A percentile compares a stretch with the other conserved stretches of the same genome.
phyloP scores from a whole-genome alignment of 2,888 invertebrate species.

The Deilephila porcellus region DNA sequence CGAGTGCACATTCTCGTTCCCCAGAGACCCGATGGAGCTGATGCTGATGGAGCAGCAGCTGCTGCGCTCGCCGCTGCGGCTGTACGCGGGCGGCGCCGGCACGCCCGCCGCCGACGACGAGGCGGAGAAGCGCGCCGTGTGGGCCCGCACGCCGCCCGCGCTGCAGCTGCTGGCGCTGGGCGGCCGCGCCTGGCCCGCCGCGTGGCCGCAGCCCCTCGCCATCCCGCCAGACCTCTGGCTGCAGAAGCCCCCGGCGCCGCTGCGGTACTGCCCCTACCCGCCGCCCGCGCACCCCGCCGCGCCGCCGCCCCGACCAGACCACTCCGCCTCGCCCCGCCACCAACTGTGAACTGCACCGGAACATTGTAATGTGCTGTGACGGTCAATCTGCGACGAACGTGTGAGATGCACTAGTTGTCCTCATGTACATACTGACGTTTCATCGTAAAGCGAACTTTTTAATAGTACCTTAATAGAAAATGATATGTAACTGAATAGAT shows the following conservation, averaged over 20 bases:
- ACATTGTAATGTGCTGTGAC: conserved; percentile 31
- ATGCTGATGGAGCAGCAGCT: conserved; percentile 92
- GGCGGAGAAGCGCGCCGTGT: conserved; percentile 83
- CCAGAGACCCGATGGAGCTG: conserved; percentile 91
- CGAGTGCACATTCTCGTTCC: conserved; percentile 51
- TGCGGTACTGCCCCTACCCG: conserved; percentile 87
- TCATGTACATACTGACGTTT: background rate
- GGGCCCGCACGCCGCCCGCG: conserved; percentile 81
- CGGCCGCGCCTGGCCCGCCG: conserved; percentile 93
- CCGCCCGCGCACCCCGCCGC: conserved; percentile 72
- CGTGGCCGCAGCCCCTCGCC: conserved; percentile 93
- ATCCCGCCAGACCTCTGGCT: conserved; percentile 96
- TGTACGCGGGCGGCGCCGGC: conserved; percentile 87
- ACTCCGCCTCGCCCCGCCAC: conserved; percentile 71
- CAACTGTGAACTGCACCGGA: conserved; percentile 63
- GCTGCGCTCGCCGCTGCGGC: conserved; percentile 86
- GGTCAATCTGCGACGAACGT: conserved; percentile 29
- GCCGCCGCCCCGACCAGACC: conserved; percentile 63
- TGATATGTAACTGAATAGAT: conserved; percentile 58
- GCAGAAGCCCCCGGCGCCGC: conserved; percentile 90
- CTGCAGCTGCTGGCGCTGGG: conserved; percentile 81
- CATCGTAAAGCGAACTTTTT: conserved; percentile 52
- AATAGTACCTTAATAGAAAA: conserved; percentile 61
- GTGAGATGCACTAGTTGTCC: background rate
- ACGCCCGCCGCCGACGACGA: conserved; percentile 83